These are phyloP conservation scores for Rotaria sp. DNA, from an alignment of 2,888 invertebrate genomes.

Conservation along the genomic window DNA sequence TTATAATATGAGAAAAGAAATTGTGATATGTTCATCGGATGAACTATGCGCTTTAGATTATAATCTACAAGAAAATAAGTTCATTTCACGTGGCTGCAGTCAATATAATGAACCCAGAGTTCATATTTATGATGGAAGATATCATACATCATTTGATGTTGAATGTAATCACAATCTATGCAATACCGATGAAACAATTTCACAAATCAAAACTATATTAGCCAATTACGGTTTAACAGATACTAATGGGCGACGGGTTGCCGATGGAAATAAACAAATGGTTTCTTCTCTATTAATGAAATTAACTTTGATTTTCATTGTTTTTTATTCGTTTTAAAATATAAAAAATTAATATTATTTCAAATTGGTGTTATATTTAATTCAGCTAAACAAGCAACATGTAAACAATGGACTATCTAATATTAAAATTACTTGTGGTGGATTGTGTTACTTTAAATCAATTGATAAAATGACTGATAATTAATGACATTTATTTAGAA, in stretches of 20 bases:
- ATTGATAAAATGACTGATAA: too few relatives aligned
- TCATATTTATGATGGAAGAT: not conserved
- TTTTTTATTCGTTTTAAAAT: not conserved
- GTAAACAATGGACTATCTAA: too few relatives aligned
- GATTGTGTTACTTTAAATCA: too few relatives aligned
- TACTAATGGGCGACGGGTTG: not conserved
- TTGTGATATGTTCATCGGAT: not conserved
- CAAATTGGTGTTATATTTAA: too few relatives aligned
- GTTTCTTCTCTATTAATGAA: not conserved
- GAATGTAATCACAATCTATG: not conserved
- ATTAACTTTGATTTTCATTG: not conserved
- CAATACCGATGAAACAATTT: not conserved
- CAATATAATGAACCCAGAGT: not conserved
- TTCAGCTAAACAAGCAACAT: too few relatives aligned
- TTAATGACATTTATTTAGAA: too few relatives aligned
- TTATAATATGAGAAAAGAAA: not conserved
- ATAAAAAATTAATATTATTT: too few relatives aligned
- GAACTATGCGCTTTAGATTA: not conserved
- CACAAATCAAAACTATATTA: not conserved
- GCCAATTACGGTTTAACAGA: not conserved
- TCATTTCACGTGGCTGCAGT: not conserved
- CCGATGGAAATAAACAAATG: not conserved
- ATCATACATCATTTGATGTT: not conserved
- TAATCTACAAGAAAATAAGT: not conserved
- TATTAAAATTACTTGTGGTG: too few relatives aligned